These are phyloP conservation scores for Apostichopus leukothele DNA, from an alignment of 53 echinoderm and acorn worm genomes.

Conservation along the genomic window DNA sequence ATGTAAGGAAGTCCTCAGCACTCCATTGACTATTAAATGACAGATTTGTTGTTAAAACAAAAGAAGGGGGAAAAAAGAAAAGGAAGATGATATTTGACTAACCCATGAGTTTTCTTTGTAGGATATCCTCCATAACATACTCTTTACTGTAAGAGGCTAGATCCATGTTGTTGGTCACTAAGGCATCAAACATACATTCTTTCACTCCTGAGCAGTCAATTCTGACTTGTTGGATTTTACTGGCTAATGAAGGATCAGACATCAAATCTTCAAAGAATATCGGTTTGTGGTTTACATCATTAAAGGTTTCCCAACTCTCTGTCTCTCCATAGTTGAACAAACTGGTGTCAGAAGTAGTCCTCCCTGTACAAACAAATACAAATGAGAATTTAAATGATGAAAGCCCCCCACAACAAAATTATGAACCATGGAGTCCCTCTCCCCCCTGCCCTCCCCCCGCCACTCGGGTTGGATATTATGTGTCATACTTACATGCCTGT, in stretches of 20 bases:
- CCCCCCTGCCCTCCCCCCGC: too few relatives aligned
- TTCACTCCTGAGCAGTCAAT: slow-evolving; percentile 24
- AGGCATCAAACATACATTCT: slow-evolving; percentile 62
- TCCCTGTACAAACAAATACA: slow-evolving; percentile 54
- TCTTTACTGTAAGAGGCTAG: slow-evolving; percentile 13
- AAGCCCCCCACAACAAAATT: too few relatives aligned
- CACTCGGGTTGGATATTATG: too few relatives aligned
- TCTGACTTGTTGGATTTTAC: neutral
- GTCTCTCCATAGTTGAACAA: slow-evolving; percentile 60
- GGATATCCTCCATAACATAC: slow-evolving; percentile 7
- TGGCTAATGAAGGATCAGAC: slow-evolving; percentile 7
- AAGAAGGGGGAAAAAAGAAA: neutral
- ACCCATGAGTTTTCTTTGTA: neutral
- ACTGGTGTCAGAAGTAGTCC: slow-evolving; percentile 23
- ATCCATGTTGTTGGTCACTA: slow-evolving; percentile 59
- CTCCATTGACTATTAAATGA: too few relatives aligned
- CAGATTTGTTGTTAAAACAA: neutral
- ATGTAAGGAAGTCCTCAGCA: too few relatives aligned
- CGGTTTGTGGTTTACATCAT: slow-evolving; percentile 52
- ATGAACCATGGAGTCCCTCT: too few relatives aligned
- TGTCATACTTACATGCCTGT: slow-evolving; percentile 34
- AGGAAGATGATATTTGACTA: neutral
- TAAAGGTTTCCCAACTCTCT: slow-evolving; percentile 56
- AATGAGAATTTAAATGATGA: too few relatives aligned
- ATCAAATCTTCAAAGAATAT: slow-evolving; percentile 54